Evolutionary conservation across 2,113 vertebrate species (phyloP).

Genomic region (Ameiurus melas): DNA sequence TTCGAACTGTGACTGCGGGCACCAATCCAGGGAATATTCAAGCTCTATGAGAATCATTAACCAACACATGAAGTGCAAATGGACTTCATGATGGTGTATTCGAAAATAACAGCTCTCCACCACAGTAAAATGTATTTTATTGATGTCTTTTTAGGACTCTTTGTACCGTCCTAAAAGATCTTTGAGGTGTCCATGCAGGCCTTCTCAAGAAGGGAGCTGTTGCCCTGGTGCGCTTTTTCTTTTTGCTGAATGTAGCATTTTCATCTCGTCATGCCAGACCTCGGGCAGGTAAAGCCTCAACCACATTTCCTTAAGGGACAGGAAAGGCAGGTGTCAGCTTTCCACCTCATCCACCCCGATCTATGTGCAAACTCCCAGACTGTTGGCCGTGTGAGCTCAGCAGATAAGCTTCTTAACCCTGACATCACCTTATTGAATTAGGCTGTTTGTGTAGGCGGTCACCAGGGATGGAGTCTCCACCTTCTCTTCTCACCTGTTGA

Average conservation of each 20-base stretch:
- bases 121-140: conserved; percentile 6
- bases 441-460: conserved; percentile 56
- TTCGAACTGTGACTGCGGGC: neutral
- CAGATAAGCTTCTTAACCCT: conserved; percentile 56
- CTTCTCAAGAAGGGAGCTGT: neutral
- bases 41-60: conserved; percentile 23
- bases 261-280: neutral
- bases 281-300: conserved; percentile 34
- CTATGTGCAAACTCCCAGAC: conserved; percentile 44
- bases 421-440: conserved; percentile 63
- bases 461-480: conserved; percentile 54
- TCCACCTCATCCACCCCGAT: conserved; percentile 38
- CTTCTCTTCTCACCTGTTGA: conserved; percentile 58
- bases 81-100: conserved; percentile 14
- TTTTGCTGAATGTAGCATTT: neutral
- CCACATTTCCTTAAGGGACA: conserved; percentile 46
- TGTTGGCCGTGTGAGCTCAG: conserved; percentile 42
- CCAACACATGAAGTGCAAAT: conserved; percentile 12
- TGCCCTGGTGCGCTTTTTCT: neutral
- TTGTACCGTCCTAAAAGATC: neutral
- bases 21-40: neutral
- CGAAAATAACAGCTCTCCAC: neutral
- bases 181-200: neutral
- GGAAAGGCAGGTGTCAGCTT: conserved; percentile 58
- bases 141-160: neutral